Conservation (phyloP, 1,140 invertebrate genomes). For the Daktulosphaira vitifoliae region DNA sequence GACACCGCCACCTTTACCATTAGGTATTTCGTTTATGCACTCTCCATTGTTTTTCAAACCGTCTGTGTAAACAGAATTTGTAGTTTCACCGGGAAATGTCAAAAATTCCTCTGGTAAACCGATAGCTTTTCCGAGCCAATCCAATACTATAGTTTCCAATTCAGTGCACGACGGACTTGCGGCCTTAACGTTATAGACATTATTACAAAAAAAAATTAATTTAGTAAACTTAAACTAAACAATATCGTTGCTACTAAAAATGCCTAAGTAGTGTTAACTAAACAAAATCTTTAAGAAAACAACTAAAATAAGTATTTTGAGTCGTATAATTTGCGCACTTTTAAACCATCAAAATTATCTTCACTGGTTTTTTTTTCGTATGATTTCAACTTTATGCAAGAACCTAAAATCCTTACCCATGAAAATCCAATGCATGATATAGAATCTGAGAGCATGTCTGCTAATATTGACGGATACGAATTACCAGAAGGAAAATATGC, state of each 20-base stretch:
- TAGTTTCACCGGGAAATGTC: constrained; percentile 47
- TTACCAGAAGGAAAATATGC: constrained; percentile 98
- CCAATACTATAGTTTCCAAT: constrained; percentile 90
- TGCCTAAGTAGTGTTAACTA: too few relatives aligned
- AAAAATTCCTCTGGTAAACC: constrained; percentile 81
- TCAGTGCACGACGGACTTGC: constrained; percentile 96
- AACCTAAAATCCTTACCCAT: constrained; percentile 62
- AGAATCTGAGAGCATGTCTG: constrained; percentile 93
- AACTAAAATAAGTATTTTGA: too few relatives aligned
- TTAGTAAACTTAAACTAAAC: too few relatives aligned
- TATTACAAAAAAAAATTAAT: too few relatives aligned
- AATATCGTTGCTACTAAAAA: too few relatives aligned
- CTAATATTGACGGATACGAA: constrained; percentile 93
- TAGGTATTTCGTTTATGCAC: background rate
- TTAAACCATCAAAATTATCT: too few relatives aligned
- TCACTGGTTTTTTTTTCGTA: too few relatives aligned
- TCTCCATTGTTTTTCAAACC: background rate
- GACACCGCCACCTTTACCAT: constrained; percentile 81
- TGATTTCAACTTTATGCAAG: too few relatives aligned
- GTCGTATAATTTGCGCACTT: too few relatives aligned
- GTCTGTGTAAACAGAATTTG: background rate
- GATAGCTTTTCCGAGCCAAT: constrained; percentile 96
- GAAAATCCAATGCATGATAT: constrained; percentile 98
- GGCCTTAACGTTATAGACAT: constrained; percentile 55
- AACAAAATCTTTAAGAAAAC: too few relatives aligned